phyloP scores from a whole-genome alignment of 2,113 vertebrate species.

The Eonycteris spelaea region DNA sequence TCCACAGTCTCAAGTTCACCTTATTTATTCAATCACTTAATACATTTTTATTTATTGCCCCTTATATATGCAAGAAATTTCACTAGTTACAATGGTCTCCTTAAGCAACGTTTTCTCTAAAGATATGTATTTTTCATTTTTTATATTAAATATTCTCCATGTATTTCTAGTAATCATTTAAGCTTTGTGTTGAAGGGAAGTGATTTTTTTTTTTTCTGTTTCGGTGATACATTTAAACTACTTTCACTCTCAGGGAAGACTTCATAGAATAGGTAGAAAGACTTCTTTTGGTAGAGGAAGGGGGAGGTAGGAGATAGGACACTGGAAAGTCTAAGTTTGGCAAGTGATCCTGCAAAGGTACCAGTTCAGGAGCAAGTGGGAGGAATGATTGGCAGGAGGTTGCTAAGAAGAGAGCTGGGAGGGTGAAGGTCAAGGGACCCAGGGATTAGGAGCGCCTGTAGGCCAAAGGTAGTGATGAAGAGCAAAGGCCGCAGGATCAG shows the following conservation, averaged over 20 bases:
- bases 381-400: neutral
- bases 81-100: neutral
- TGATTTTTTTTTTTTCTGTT: neutral
- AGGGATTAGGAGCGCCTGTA: neutral
- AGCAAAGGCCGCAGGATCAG: neutral
- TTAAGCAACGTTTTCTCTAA: neutral
- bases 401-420: neutral
- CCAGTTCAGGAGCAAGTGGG: neutral
- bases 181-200: neutral
- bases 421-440: neutral
- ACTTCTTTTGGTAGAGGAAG: neutral
- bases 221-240: neutral
- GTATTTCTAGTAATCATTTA: neutral
- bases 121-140: neutral
- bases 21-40: neutral
- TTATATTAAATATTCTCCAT: neutral
- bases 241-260: neutral
- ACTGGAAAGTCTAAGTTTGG: neutral
- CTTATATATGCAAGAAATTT: neutral
- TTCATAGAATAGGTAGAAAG: neutral
- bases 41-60: neutral
- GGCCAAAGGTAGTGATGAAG: no score
- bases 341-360: neutral
- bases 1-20: neutral
- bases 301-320: neutral